Evolutionary conservation across 1,140 invertebrate genomes (phyloP).

Genomic region (Neodiprion virginianus): DNA sequence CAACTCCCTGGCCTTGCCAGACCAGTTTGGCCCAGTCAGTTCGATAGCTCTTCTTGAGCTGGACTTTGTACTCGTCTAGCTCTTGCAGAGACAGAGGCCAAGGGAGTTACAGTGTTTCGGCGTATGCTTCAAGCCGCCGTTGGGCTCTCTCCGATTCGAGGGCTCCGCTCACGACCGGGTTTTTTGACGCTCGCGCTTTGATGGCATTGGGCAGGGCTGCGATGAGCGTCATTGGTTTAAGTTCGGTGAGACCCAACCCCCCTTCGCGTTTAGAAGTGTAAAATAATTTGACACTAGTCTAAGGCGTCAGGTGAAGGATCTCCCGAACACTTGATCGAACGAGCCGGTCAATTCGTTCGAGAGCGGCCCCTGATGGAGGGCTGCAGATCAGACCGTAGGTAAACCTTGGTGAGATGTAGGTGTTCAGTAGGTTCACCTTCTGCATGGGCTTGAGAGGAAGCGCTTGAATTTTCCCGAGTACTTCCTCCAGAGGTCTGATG

Average conservation of each 20-base stretch:
- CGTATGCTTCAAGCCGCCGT: background rate
- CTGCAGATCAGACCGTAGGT: slow-evolving; percentile 19
- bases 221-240: slow-evolving; percentile 17
- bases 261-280: background rate
- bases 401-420: slow-evolving; percentile 35
- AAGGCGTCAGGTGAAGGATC: slow-evolving; percentile 29
- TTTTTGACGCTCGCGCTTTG: slow-evolving; percentile 20
- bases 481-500: slow-evolving; percentile 2
- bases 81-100: background rate
- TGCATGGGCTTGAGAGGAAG: slow-evolving; percentile 35
- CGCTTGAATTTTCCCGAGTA: slow-evolving; percentile 16
- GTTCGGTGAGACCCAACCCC: slow-evolving; percentile 34
- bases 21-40: slow-evolving; percentile 17
- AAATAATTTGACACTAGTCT: no score
- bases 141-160: background rate
- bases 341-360: slow-evolving; percentile 30
- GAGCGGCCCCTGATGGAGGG: slow-evolving; percentile 19
- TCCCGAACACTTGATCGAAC: slow-evolving; percentile 24
- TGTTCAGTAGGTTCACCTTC: slow-evolving; percentile 32
- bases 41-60: slow-evolving; percentile 22
- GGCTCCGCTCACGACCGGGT: slow-evolving; percentile 25
- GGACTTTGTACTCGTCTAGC: slow-evolving; percentile 1
- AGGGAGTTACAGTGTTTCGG: slow-evolving; percentile 21
- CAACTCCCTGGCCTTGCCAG: slow-evolving; percentile 33
- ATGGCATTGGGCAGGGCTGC: slow-evolving; percentile 30